Evolutionary conservation across 2,888 invertebrate species (phyloP).

Genomic region (Branchellion lobata): DNA sequence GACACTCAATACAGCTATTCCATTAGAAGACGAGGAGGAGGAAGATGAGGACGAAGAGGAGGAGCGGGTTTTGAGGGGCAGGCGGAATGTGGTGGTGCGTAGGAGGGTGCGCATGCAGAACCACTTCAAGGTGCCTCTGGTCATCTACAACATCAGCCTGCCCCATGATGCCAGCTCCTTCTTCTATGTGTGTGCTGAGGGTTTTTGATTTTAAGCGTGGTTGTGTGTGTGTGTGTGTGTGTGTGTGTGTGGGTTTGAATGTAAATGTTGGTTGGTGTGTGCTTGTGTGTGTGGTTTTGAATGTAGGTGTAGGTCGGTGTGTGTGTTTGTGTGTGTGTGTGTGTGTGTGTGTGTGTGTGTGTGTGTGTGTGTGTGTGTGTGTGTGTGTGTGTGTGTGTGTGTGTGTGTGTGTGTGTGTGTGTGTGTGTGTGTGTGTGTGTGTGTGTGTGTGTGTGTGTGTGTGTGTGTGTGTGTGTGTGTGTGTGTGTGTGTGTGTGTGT

Average conservation of each 20-base stretch:
- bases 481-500: constrained; percentile 31
- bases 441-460: constrained; percentile 30
- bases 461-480: constrained; percentile 31
- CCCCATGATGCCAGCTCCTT: constrained; percentile 68
- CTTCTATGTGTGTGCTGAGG: constrained; percentile 67
- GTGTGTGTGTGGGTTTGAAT: background rate
- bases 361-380: no score
- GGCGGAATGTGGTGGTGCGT: background rate
- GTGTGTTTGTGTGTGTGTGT: no score
- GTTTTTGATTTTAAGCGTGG: background rate
- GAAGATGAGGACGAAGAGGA: background rate
- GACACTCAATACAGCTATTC: no score
- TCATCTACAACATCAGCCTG: constrained; percentile 73
- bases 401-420: no score
- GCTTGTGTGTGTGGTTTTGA: no score
- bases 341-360: no score
- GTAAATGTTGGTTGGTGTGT: background rate
- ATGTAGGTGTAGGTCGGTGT: no score
- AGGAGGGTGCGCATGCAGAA: constrained; percentile 64
- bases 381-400: background rate
- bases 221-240: background rate
- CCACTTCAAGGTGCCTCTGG: constrained; percentile 73
- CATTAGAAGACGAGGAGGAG: no score
- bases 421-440: no score
- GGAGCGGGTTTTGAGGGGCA: background rate